Evolutionary conservation across 2,113 vertebrate species (phyloP).

Genomic region (Poecile atricapillus): DNA sequence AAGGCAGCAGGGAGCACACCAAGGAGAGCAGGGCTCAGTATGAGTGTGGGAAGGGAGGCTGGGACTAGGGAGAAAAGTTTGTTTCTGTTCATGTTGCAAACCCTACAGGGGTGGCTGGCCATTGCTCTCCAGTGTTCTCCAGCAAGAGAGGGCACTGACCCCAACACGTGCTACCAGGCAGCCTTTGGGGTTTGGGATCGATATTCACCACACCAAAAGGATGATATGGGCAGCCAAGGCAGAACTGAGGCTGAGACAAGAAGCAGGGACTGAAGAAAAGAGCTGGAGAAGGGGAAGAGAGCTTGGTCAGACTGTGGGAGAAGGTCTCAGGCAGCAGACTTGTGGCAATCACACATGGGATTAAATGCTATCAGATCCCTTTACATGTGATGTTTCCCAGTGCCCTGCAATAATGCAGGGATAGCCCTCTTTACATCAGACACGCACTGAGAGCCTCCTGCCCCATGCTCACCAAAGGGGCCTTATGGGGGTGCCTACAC

Average conservation of each 20-base stretch:
- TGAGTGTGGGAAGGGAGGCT: not conserved
- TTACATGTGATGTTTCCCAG: not conserved
- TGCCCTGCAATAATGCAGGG: not conserved
- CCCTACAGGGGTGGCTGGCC: fast-evolving
- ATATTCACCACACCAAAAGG: fast-evolving
- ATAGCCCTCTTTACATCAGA: not conserved
- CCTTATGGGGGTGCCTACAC: not conserved
- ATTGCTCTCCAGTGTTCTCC: not conserved
- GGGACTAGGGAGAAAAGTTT: not conserved
- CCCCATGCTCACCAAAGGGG: fast-evolving
- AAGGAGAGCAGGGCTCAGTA: fast-evolving
- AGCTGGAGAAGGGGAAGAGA: not conserved
- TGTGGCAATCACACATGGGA: fast-evolving
- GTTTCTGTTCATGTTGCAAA: not conserved
- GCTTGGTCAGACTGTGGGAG: fast-evolving
- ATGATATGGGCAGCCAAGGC: not conserved
- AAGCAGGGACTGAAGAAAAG: not conserved
- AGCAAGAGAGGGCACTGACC: not conserved
- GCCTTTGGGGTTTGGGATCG: fast-evolving
- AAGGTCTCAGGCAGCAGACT: not conserved
- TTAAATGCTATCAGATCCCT: not conserved
- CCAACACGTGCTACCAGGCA: not conserved
- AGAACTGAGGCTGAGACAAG: not conserved
- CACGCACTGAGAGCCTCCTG: not conserved
- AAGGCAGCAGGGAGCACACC: not conserved